phyloP scores from a whole-genome alignment of 2,113 vertebrate genomes.

The Takifugu flavidus region DNA sequence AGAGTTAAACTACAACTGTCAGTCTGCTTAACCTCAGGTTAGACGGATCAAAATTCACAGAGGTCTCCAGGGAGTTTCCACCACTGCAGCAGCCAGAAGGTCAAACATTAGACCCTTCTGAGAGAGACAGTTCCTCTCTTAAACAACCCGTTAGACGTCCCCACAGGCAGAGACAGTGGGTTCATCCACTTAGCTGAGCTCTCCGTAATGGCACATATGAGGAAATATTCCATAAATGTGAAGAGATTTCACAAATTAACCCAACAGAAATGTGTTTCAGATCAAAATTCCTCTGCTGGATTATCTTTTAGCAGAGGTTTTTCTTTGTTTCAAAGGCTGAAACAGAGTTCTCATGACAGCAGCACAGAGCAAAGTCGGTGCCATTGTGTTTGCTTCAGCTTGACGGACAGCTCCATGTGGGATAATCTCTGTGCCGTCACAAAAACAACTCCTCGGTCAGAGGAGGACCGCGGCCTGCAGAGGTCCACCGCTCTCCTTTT shows the following conservation, averaged over 20 bases:
- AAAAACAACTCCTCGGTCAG: slow-evolving; percentile 56
- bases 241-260: too few species aligned
- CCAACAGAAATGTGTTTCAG: too few species aligned
- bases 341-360: slow-evolving; percentile 9
- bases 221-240: too few species aligned
- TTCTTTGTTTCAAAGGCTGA: not conserved
- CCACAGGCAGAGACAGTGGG: too few species aligned
- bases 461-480: slow-evolving; percentile 9
- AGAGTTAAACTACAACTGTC: not conserved
- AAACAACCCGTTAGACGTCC: not conserved
- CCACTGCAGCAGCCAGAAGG: slow-evolving; percentile 33
- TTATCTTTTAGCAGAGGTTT: not conserved
- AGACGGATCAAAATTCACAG: slow-evolving; percentile 11
- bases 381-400: slow-evolving; percentile 41
- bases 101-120: slow-evolving; percentile 40
- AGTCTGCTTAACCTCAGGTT: slow-evolving; percentile 15
- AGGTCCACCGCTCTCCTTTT: not conserved
- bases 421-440: slow-evolving; percentile 50
- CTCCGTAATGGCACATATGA: too few species aligned
- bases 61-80: slow-evolving; percentile 33
- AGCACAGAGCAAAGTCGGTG: slow-evolving; percentile 33
- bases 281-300: too few species aligned
- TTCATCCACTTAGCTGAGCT: too few species aligned
- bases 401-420: slow-evolving; percentile 72
- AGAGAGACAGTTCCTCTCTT: slow-evolving; percentile 1